Conservation (phyloP, 2,113 vertebrate species). For the Tupaia chinensis region DNA sequence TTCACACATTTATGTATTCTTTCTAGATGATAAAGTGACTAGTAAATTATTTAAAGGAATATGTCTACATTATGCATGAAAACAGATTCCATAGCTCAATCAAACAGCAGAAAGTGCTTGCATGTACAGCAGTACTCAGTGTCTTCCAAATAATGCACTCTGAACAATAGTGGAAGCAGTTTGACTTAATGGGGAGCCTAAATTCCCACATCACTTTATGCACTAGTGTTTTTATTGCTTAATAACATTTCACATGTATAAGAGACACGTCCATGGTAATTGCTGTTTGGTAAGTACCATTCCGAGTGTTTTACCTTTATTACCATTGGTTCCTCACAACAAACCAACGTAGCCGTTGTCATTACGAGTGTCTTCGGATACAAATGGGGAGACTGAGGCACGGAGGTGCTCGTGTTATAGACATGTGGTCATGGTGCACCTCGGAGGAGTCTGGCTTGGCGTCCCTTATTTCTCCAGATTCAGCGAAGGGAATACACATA, state of each 20-base stretch:
- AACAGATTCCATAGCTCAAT: background rate
- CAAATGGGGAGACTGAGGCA: background rate
- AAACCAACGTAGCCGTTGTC: background rate
- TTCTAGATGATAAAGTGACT: constrained; percentile 36
- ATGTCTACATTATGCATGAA: background rate
- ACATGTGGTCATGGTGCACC: fast-evolving
- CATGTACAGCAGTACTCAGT: fast-evolving
- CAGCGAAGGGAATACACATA: background rate
- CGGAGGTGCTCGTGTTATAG: background rate
- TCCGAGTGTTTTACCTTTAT: background rate
- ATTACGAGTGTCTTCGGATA: background rate
- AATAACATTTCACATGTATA: fast-evolving
- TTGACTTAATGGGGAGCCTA: fast-evolving
- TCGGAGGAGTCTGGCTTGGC: background rate
- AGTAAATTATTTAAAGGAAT: constrained; percentile 62
- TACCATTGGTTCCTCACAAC: background rate
- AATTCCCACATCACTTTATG: fast-evolving
- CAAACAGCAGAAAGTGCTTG: background rate
- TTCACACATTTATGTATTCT: constrained; percentile 11
- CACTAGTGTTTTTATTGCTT: too few species aligned
- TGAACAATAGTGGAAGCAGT: fast-evolving
- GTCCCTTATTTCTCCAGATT: background rate
- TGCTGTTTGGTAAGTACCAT: background rate
- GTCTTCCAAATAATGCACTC: background rate
- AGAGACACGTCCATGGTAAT: fast-evolving